Evolutionary conservation across 2,113 vertebrate genomes (phyloP).

Genomic region (Hiodon tergisus): DNA sequence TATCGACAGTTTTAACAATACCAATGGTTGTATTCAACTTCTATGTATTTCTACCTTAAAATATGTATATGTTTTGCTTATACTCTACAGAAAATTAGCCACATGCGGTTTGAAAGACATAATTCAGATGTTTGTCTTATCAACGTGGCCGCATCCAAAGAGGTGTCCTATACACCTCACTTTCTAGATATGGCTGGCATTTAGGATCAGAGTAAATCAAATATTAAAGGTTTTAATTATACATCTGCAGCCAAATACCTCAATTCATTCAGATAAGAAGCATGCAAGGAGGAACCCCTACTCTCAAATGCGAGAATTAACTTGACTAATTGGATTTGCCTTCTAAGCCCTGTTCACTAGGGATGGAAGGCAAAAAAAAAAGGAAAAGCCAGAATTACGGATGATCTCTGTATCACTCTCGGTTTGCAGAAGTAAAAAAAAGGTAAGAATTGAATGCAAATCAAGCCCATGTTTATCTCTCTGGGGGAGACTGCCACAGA

Average conservation of each 20-base stretch:
- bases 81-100: background rate
- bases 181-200: background rate
- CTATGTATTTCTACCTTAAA: too few relatives aligned
- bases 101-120: background rate
- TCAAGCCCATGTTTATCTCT: slow-evolving; percentile 53
- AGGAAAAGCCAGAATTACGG: slow-evolving; percentile 31
- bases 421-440: slow-evolving; percentile 43
- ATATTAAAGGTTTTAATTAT: slow-evolving; percentile 28
- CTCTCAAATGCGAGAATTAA: slow-evolving; percentile 53
- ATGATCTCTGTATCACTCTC: slow-evolving; percentile 47
- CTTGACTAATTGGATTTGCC: slow-evolving; percentile 57
- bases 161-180: background rate
- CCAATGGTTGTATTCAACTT: too few relatives aligned
- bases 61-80: too few relatives aligned
- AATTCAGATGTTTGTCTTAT: too few relatives aligned
- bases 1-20: too few relatives aligned
- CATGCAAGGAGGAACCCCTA: slow-evolving; percentile 33
- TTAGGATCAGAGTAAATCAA: slow-evolving; percentile 13
- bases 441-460: slow-evolving; percentile 52
- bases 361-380: slow-evolving; percentile 36
- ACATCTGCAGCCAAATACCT: slow-evolving; percentile 20
- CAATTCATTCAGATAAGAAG: slow-evolving; percentile 38
- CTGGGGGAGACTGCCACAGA: slow-evolving; percentile 28
- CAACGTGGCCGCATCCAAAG: too few relatives aligned
- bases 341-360: slow-evolving; percentile 44